A percentile compares a stretch with the other conserved stretches of the same genome.
These are phyloP conservation scores for Nebria brevicollis DNA, from an alignment of 2,888 invertebrate species.

Conservation along the genomic window DNA sequence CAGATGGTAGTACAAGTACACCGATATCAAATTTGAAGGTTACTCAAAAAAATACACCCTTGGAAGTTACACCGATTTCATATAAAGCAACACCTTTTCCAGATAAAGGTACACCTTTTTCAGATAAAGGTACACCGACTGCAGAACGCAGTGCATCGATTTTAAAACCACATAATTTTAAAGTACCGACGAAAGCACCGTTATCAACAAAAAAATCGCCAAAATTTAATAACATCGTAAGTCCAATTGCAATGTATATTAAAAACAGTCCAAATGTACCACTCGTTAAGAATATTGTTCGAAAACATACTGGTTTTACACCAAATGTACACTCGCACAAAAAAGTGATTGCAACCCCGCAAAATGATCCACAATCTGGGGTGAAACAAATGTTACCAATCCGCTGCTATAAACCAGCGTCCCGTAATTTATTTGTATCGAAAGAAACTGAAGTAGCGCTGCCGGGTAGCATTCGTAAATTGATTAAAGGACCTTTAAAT, in stretches of 20 bases:
- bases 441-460: conserved; percentile 53
- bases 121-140: not conserved
- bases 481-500: conserved; percentile 49
- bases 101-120: not conserved
- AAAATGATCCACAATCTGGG: not conserved
- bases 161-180: not conserved
- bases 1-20: not conserved
- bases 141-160: not conserved
- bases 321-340: not conserved
- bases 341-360: not conserved
- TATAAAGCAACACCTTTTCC: not conserved
- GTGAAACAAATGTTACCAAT: conserved; percentile 43
- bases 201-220: conserved; percentile 50
- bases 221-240: conserved; percentile 58
- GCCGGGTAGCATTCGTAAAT: conserved; percentile 19
- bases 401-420: conserved; percentile 49
- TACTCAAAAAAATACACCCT: not conserved
- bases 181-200: conserved; percentile 23
- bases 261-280: conserved; percentile 61
- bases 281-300: conserved; percentile 58
- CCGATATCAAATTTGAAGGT: no score
- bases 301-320: conserved; percentile 28
- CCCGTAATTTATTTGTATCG: conserved; percentile 56
- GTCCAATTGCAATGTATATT: conserved; percentile 62
- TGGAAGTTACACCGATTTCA: not conserved